These are phyloP conservation scores for Alethe diademata DNA, from an alignment of 2,113 vertebrate species.

Conservation along the genomic window DNA sequence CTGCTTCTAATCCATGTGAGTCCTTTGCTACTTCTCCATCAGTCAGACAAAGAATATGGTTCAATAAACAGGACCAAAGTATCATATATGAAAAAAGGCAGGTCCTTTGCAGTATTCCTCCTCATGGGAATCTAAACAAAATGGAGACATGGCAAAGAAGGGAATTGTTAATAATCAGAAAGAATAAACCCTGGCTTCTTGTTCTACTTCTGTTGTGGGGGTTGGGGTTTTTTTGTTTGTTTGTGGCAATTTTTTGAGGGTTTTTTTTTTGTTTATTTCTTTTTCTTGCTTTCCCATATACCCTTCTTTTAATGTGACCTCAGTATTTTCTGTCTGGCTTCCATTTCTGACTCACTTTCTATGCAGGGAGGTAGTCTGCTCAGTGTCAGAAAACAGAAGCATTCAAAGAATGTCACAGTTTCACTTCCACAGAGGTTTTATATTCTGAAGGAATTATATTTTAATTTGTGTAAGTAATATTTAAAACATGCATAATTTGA, in stretches of 20 bases:
- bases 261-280: accelerated
- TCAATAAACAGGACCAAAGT: not conserved
- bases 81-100: not conserved
- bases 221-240: accelerated
- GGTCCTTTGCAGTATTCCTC: not conserved
- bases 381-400: not conserved
- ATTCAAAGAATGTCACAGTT: not conserved
- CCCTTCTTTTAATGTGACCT: not conserved
- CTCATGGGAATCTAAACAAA: not conserved
- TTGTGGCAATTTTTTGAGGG: not conserved
- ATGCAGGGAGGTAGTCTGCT: not conserved
- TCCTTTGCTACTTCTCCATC: accelerated
- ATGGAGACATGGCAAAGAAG: not conserved
- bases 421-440: not conserved
- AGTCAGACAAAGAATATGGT: not conserved
- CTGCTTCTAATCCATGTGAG: not conserved
- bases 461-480: not conserved
- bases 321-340: not conserved
- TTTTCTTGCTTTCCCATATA: not conserved
- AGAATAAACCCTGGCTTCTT: not conserved
- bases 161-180: not conserved
- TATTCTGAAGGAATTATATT: not conserved
- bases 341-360: not conserved
- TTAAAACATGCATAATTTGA: not conserved
- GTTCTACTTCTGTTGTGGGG: not conserved